phyloP scores from a whole-genome alignment of 1,140 invertebrate species.

The Colletes latitarsis region DNA sequence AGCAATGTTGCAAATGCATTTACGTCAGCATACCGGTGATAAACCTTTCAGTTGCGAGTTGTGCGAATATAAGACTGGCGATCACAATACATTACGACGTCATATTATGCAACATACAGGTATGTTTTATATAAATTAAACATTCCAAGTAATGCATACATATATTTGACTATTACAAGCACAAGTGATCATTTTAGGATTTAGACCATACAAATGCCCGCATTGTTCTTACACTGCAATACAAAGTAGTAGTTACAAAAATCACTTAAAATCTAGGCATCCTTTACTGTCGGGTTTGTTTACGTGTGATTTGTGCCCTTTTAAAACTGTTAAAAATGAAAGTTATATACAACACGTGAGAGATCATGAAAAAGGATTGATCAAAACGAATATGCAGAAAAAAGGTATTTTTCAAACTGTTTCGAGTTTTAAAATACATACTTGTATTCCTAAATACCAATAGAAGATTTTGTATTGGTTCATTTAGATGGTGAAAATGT shows the following conservation, averaged over 20 bases:
- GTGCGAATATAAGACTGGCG: constrained; percentile 87
- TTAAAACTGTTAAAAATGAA: constrained; percentile 83
- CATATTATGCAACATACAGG: constrained; percentile 90
- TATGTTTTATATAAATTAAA: constrained; percentile 57
- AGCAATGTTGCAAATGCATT: constrained; percentile 86
- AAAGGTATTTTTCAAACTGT: constrained; percentile 62
- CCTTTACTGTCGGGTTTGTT: constrained; percentile 83
- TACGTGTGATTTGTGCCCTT: constrained; percentile 83
- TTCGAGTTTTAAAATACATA: neutral
- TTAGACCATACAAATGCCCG: constrained; percentile 85
- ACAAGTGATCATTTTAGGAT: constrained; percentile 65
- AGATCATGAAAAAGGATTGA: constrained; percentile 82
- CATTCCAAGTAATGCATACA: neutral
- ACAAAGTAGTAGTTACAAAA: constrained; percentile 85
- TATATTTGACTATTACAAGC: constrained; percentile 11
- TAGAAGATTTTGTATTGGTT: constrained; percentile 15
- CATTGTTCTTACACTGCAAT: constrained; percentile 87
- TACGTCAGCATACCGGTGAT: constrained; percentile 88
- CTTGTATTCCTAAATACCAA: constrained; percentile 4
- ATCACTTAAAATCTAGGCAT: constrained; percentile 85
- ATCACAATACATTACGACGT: constrained; percentile 87
- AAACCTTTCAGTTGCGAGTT: constrained; percentile 88
- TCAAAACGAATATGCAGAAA: constrained; percentile 69
- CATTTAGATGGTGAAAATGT: constrained; percentile 69
- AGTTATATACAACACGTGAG: constrained; percentile 82